Evolutionary conservation across 2,888 invertebrate species (phyloP).

Genomic region (Melieria omissa): DNA sequence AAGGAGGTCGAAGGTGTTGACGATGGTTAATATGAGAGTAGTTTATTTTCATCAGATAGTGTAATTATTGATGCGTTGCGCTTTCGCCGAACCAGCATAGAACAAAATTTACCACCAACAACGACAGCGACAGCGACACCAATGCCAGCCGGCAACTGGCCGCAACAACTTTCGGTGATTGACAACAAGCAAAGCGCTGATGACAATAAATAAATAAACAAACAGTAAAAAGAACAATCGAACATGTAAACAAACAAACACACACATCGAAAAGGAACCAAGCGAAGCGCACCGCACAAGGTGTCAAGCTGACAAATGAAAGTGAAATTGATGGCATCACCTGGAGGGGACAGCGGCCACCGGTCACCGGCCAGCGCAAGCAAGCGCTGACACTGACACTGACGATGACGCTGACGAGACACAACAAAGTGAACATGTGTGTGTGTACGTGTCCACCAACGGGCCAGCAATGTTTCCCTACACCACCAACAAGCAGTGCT

Average conservation of each 20-base stretch:
- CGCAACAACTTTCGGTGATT: too few relatives aligned
- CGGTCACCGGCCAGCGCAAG: background rate
- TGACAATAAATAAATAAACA: too few relatives aligned
- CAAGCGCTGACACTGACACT: too few relatives aligned
- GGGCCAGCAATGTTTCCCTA: too few relatives aligned
- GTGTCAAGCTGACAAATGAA: slow-evolving; percentile 63
- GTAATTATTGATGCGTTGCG: background rate
- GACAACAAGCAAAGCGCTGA: too few relatives aligned
- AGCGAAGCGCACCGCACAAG: slow-evolving; percentile 46
- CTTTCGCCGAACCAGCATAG: background rate
- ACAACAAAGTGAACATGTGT: background rate
- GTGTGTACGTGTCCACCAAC: slow-evolving; percentile 1
- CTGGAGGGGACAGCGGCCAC: slow-evolving; percentile 39
- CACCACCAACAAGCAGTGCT: too few relatives aligned
- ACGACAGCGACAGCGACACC: too few relatives aligned
- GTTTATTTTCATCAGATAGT: slow-evolving; percentile 1
- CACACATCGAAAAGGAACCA: background rate
- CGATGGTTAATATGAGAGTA: background rate
- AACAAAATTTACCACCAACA: too few relatives aligned
- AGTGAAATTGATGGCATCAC: slow-evolving; percentile 54
- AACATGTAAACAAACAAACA: background rate
- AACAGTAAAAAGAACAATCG: too few relatives aligned
- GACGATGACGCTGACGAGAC: background rate
- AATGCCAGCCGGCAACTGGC: too few relatives aligned
- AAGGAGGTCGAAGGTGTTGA: too few relatives aligned